Evolutionary conservation across 2,113 vertebrate genomes (phyloP).

Genomic region (Gallinago media): DNA sequence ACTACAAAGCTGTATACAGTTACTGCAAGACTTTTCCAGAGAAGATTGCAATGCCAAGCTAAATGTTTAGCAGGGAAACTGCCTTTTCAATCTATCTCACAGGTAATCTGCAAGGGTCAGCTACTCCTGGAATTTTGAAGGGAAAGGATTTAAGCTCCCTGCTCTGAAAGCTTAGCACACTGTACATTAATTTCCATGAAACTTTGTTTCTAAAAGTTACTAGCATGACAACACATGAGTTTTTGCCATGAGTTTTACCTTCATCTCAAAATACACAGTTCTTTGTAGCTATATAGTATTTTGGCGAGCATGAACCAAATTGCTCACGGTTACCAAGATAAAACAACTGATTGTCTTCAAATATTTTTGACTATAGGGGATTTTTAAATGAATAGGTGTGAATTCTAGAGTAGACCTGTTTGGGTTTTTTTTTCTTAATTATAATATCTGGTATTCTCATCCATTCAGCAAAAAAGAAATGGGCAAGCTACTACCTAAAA

Average conservation of each 20-base stretch:
- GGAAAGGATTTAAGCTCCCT: neutral
- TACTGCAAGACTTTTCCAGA: neutral
- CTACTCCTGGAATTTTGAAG: neutral
- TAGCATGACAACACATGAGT: neutral
- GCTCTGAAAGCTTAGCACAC: neutral
- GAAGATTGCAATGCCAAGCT: neutral
- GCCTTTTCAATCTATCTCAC: neutral
- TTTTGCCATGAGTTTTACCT: neutral
- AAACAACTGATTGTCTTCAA: neutral
- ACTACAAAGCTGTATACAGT: neutral
- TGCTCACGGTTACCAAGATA: neutral
- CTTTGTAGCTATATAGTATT: neutral
- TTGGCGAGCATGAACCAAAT: neutral
- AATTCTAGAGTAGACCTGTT: neutral
- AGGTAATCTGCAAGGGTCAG: neutral
- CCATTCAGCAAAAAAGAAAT: neutral
- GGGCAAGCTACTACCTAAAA: neutral
- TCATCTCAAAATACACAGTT: neutral
- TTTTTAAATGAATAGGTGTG: neutral
- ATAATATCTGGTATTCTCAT: neutral
- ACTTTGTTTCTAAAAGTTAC: neutral
- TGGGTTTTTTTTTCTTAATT: neutral
- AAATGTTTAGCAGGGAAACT: neutral
- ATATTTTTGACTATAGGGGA: neutral
- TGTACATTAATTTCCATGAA: neutral